Evolutionary conservation across 2,797 vertebrate species (phyloP), one percentile per base, ranked within the genome.

Genomic region (Rhadinocentrus ornatus): DNA sequence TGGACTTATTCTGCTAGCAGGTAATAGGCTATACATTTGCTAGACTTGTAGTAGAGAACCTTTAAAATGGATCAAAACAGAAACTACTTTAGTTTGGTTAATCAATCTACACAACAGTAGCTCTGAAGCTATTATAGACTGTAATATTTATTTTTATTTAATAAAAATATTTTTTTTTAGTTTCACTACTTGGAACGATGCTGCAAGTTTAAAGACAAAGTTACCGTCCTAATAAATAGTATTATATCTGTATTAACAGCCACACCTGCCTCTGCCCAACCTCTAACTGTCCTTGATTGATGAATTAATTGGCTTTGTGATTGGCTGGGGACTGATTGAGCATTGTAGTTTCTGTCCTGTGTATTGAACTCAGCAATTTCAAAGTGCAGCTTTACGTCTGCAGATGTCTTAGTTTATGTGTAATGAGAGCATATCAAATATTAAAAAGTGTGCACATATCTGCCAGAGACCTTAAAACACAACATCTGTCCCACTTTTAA

Each of bases 401-500:
- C 18, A 13, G 61, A n/a, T 32, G 60, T 63, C 6, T 0, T 22
- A 59, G 26, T 20, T 63, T 10, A 74, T 52, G 7, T 60, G 29
- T 67, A 57, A 69, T 31, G n/a, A 57, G 32, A 11, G n/a, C 32
- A 35, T 24, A 41, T 78, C 3, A 67, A 78, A 66, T 72, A 77
- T 78, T 84, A 46, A 78, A 66, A 59, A 13, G 55, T 22, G 67
- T 26, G 22, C 48, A 26, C 18, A 20, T 46, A 48, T 50, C 12
- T 70, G 57, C 54, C 35, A 64, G 31, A 77, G 26, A 34, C 67
- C 10, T 39, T 80, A 68, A 73, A 76, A 15, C 55, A 34, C 41
- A 41, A 70, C 80, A 83, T 71, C 75, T 83, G 79, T 66, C 65
- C 61, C 66, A 2, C 2, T 1, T 54, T 26, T 54, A 26, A 54